Evolutionary conservation across 2,797 vertebrate genomes (phyloP), one percentile per base, ranked within the genome.

Genomic region (Carduelis carduelis): DNA sequence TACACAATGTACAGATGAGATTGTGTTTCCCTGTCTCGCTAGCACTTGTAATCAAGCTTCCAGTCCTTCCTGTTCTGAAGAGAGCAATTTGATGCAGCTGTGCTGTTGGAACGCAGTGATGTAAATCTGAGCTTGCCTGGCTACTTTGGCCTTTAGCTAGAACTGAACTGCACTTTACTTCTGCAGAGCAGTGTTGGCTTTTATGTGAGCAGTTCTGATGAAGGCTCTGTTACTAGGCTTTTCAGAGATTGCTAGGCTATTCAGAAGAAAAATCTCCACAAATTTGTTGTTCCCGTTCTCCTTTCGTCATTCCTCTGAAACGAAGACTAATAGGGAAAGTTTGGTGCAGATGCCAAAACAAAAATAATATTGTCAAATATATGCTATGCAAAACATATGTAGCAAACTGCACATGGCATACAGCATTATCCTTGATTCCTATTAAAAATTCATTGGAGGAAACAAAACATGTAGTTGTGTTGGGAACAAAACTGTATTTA

Each of bases 71-170:
- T 91, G 80, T 83, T 89, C 87, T 87, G 85, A 91, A 75, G 79
- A 83, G 53, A 61, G 63, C 94, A 96, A 96, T 93, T 96, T 93
- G 72, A 94, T 91, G 77, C 95, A 96, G 90, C 92, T 97, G 96
- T 86, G 63, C 85, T 93, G 61, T 47, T 97, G 97, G 87, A 86
- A 74, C 0, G 2, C 59, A 55, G 34, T 60, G 35, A 83, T 87
- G 83, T 75, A 91, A 96, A 87, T 66, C 79, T 66, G 63, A 91
- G 83, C 41, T 85, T 68, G 74, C 77, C 44, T 76, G 91, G 88
- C 75, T 80, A 76, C 60, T 89, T 83, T 90, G 90, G 91, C 68
- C 94, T 60, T 90, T 60, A 88, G 44, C 57, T 92, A 14, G 34
- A 84, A 59, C 75, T 71, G 87, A 89, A 28, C 61, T 66, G 39